Evolutionary conservation across 2,797 vertebrate genomes (phyloP).

Genomic region (Mycteria americana): DNA sequence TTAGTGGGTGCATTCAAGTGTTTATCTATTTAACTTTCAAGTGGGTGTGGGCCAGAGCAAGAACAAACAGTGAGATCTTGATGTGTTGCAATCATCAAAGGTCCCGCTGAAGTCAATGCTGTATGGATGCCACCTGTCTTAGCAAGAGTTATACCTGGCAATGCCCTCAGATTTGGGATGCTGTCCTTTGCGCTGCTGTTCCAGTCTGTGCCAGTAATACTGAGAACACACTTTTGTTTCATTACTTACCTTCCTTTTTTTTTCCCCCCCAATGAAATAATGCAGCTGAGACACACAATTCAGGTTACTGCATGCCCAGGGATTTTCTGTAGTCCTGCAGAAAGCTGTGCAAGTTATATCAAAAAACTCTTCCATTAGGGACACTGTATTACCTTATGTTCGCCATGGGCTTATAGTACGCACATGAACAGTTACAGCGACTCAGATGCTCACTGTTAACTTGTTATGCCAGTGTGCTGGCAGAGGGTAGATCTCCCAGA

Average conservation of each 20-base stretch:
- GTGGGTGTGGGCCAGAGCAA: not conserved
- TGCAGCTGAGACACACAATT: not conserved
- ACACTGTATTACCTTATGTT: not conserved
- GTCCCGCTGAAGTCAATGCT: not conserved
- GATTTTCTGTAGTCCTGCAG: not conserved
- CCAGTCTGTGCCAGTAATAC: not conserved
- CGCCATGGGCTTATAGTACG: rapidly evolving
- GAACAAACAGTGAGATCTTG: not conserved
- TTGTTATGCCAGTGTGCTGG: not conserved
- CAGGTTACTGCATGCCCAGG: not conserved
- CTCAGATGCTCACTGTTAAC: not conserved
- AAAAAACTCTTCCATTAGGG: not conserved
- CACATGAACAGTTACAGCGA: not conserved
- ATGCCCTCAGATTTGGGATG: not conserved
- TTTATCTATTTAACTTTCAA: not conserved
- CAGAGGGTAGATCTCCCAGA: not conserved
- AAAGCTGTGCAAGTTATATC: not conserved
- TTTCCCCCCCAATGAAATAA: no score
- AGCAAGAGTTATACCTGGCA: not conserved
- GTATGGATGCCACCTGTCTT: not conserved
- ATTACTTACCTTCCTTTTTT: not conserved
- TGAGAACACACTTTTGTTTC: not conserved
- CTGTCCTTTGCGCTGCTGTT: not conserved
- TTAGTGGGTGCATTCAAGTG: not conserved
- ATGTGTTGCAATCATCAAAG: not conserved